Percentiles rank a stretch among this genome's conserved stretches.
phyloP scores from a whole-genome alignment of 2,797 vertebrate genomes.

The Limosa lapponica region DNA sequence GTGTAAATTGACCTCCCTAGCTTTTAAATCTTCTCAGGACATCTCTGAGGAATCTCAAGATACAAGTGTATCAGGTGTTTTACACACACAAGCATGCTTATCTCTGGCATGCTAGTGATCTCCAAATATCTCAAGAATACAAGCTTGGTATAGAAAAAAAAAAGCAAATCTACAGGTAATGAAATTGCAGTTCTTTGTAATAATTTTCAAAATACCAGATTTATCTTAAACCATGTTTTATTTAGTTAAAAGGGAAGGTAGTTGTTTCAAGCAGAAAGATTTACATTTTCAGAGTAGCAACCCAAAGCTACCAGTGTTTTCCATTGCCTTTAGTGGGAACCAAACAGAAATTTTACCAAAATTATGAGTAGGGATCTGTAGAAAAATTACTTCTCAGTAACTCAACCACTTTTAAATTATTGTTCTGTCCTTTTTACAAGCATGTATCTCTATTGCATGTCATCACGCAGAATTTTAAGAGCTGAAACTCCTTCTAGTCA shows the following conservation, averaged over 20 bases:
- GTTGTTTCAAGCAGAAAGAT: background rate
- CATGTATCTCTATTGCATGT: background rate
- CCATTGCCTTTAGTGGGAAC: background rate
- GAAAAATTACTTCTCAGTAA: background rate
- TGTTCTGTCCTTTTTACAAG: background rate
- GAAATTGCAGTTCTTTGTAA: background rate
- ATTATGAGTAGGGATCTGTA: background rate
- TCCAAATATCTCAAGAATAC: background rate
- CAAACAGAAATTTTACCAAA: background rate
- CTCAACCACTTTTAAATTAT: background rate
- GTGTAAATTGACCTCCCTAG: background rate
- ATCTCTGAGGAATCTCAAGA: background rate
- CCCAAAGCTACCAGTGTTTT: background rate
- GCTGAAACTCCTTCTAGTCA: background rate
- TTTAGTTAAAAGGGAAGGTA: background rate
- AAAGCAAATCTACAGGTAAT: background rate
- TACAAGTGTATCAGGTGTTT: background rate
- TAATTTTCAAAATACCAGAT: background rate
- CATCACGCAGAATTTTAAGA: background rate
- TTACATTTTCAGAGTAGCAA: background rate
- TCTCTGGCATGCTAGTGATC: background rate
- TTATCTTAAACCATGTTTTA: background rate
- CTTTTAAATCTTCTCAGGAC: background rate
- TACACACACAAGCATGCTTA: background rate
- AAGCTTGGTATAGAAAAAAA: background rate